phyloP scores from a whole-genome alignment of 2,888 invertebrate species.

The Germaria angustata region DNA sequence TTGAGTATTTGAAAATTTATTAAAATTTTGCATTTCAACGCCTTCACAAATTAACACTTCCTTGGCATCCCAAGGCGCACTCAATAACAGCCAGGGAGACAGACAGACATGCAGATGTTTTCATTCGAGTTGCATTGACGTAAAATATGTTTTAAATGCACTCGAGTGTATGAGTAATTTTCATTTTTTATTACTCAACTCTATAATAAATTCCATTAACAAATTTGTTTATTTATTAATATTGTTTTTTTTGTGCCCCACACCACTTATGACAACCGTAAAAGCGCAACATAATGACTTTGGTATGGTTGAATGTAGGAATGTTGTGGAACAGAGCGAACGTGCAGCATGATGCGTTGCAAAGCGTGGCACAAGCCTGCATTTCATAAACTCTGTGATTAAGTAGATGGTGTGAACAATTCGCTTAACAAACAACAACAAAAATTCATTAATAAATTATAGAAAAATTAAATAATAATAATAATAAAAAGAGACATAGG shows the following conservation, averaged over 20 bases:
- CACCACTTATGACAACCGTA: constrained; percentile 13
- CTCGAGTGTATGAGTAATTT: not conserved
- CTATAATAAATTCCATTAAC: constrained; percentile 51
- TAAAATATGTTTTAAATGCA: constrained; percentile 5
- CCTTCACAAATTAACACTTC: constrained; percentile 62
- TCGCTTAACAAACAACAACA: not conserved
- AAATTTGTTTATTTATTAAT: constrained; percentile 49
- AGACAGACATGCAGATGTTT: not conserved
- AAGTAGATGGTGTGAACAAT: constrained; percentile 43
- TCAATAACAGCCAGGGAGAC: not conserved
- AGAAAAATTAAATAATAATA: constrained; percentile 35
- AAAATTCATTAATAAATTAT: constrained; percentile 40
- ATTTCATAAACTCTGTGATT: constrained; percentile 19
- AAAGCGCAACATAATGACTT: constrained; percentile 16
- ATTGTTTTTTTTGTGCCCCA: not conserved
- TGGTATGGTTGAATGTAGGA: not conserved
- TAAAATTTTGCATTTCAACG: constrained; percentile 52
- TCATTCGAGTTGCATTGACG: not conserved
- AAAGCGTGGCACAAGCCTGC: not conserved
- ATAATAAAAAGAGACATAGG: constrained; percentile 1
- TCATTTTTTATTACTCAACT: constrained; percentile 16
- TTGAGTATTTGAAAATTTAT: constrained; percentile 33
- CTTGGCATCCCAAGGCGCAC: constrained; percentile 37
- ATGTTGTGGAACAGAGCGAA: not conserved
- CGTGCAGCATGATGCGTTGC: constrained; percentile 4